These are phyloP conservation scores for Isichthys henryi DNA, from an alignment of 2,113 vertebrate genomes.

Conservation along the genomic window DNA sequence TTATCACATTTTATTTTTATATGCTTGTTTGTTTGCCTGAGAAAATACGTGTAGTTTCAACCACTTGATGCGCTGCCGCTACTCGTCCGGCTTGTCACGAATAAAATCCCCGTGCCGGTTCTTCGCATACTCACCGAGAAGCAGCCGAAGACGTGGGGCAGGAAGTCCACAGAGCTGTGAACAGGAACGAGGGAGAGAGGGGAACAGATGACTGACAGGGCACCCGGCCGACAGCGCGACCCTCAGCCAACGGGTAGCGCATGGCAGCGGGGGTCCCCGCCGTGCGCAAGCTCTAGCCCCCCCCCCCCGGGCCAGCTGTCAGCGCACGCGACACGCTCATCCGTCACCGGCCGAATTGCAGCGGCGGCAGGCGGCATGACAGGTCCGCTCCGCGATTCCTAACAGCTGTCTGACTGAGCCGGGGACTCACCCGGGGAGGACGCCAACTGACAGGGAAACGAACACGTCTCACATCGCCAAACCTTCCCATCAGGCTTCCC, in stretches of 20 bases:
- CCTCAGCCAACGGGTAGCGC: slow-evolving; percentile 15
- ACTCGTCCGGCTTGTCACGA: neutral
- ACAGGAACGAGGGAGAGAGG: slow-evolving; percentile 24
- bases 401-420: neutral
- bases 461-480: neutral
- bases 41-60: neutral
- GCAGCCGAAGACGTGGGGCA: slow-evolving; percentile 71
- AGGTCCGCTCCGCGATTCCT: neutral
- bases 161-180: slow-evolving; percentile 78
- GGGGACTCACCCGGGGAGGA: neutral
- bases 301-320: neutral
- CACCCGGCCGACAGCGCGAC: neutral
- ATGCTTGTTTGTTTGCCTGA: neutral
- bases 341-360: neutral
- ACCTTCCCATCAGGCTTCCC: neutral
- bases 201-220: slow-evolving; percentile 25
- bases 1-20: neutral
- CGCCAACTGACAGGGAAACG: neutral
- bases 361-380: neutral
- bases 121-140: slow-evolving; percentile 73
- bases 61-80: neutral
- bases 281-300: neutral
- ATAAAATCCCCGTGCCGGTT: neutral
- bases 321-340: neutral
- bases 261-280: neutral